Percentiles rank a stretch among this genome's conserved stretches.
Evolutionary conservation across 2,888 invertebrate species (phyloP).

Genomic region (Polymixis lichenea): DNA sequence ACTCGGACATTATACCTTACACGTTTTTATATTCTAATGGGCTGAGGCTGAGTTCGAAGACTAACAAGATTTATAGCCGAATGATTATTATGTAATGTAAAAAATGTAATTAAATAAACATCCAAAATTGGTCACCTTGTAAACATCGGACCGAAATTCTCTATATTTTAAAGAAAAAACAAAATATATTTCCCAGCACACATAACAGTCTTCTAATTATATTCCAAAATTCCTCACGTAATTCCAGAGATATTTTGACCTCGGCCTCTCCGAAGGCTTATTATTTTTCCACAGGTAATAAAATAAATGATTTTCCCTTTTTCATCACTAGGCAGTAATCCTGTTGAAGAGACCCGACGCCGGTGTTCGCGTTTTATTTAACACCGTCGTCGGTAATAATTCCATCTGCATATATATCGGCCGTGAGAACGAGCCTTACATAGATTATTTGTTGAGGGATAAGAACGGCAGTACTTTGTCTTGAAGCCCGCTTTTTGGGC

Average conservation of each 20-base stretch:
- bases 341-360: constrained; percentile 60
- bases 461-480: constrained; percentile 59
- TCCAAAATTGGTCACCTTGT: constrained; percentile 1
- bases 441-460: constrained; percentile 64
- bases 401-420: constrained; percentile 84
- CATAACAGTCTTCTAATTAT: constrained; percentile 71
- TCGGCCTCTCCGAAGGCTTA: constrained; percentile 73
- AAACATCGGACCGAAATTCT: constrained; percentile 18
- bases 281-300: constrained; percentile 82
- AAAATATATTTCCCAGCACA: constrained; percentile 44
- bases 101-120: background rate
- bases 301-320: constrained; percentile 84
- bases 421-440: constrained; percentile 63
- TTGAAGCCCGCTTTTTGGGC: constrained; percentile 56
- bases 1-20: no score
- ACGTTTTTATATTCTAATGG: background rate
- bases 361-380: constrained; percentile 79
- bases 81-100: background rate
- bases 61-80: background rate
- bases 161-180: constrained; percentile 46
- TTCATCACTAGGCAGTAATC: constrained; percentile 79
- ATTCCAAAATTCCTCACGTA: constrained; percentile 67
- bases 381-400: constrained; percentile 79
- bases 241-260: constrained; percentile 65
- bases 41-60: no score